Base-by-base conservation (phyloP, 1,140 invertebrate species). In the Armadillidium nasatum region DNA sequence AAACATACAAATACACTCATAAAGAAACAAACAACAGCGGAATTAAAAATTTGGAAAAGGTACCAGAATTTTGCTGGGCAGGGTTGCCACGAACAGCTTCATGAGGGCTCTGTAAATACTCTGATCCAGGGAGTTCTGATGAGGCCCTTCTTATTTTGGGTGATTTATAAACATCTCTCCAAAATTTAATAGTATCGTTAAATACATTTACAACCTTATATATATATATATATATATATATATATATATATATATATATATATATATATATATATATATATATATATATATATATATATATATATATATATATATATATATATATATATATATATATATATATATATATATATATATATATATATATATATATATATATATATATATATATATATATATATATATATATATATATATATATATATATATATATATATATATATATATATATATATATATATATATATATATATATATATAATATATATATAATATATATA, bases 311-410 rank as follows among this genome's bases (percentile, higher is more conserved):
- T 71, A 45, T 72, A 45, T 46, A 50, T 46, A 70, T 45, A 44
- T 46, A 50, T 44, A 44, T 45, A 72, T 73, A 72, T 71, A 75
- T 45, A 43, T 45, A 33, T 54, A 44, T 84, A 82, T 44, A 84
- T 80, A 78, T 85, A 83, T 71, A 84, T 78, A 72, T 85, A 85
- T 43, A 84, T 79, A 78, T 84, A 82, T 15, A 73, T 54, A 15
- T 83, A 83, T 45, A 84, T 83, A n/a, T 54, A 4, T 54, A 44
- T 23, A 22, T 73, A 22, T 50, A 60, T 50, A 22, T 66, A 50
- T 93, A 60, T 73, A n/a, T n/a, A n/a, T n/a, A n/a, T n/a, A n/a
- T n/a, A n/a, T n/a, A n/a, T n/a, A n/a, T n/a, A n/a, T n/a, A 45
- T 21, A n/a, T 73, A 50, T 54, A 73, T 73, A 19, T 73, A 50